Evolutionary conservation across 2,888 invertebrate genomes (phyloP), one percentile per base, ranked within the genome.

Genomic region (Apeira syringaria): DNA sequence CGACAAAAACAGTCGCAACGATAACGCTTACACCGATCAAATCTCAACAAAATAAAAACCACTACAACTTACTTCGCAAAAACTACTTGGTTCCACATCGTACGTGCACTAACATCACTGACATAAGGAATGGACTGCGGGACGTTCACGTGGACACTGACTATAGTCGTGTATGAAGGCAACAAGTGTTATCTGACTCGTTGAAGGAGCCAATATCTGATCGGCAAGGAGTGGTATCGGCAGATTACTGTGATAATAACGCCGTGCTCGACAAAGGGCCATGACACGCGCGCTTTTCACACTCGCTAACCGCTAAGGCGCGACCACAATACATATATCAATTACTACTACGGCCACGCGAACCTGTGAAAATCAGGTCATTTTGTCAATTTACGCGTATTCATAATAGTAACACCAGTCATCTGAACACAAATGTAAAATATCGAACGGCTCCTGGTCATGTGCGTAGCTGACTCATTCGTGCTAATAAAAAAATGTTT

Each of bases 51-150:
- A 28, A 25, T 5, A 30, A 22, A 39, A 20, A 22, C 18, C 20
- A 31, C 26, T 24, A 41, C 30, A 43, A 74, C 76, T 75, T 62
- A 85, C 85, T 82, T 84, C 28, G 71, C 74, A 43, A 67, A 64
- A 52, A 77, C 71, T 47, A 80, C 77, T 70, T 81, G 83, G 64
- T 69, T 80, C 85, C 85, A 84, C 85, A 85, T 84, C 41, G 35
- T 50, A 44, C 41, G 35, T 46, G 38, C 57, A 51, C 49, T 15
- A 5, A 45, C 45, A 47, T 53, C 57, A 59, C 56, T 54, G 52
- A 50, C 52, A 53, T 55, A 47, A 24, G 22, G n/a, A 15, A 17
- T 15, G 26, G 27, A n/a, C 57, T 53, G 62, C 48, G 53, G 45
- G 55, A 54, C 57, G 49, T 48, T 63, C 57, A 50, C 57, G 61